Evolutionary conservation across 2,888 invertebrate genomes (phyloP), one percentile per base, ranked within the genome.

Genomic region (Omphaloscelis lunosa): DNA sequence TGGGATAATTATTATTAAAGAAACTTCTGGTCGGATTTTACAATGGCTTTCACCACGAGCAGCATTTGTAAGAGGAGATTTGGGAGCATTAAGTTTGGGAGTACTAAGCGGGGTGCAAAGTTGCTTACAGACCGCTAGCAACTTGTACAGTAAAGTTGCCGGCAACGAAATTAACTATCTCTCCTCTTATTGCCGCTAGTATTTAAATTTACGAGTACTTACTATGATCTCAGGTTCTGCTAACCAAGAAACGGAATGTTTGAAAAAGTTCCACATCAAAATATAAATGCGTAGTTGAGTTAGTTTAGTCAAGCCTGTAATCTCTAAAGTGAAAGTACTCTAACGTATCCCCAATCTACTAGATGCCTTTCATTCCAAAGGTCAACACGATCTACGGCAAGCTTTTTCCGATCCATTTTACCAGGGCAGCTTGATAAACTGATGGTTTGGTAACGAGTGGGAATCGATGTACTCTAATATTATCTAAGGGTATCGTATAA

Each of bases 391-490:
- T 56, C 39, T 7, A 72, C 20, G 23, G 15, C 11, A 62, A 29
- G 41, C 34, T 15, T 51, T 81, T 63, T 39, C 61, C 53, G 39
- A 72, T 61, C 17, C 41, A 53, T 80, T 80, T 77, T 45, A 70
- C 56, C 29, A 61, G 9, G 29, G 61, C n/a, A 58, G 39, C 76
- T 72, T 23, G 39, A 68, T 62, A 68, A 73, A 80, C 34, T 66
- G 65, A 61, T 71, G 61, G 45, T 69, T 80, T 23, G 39, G 73
- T 84, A 63, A 65, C 72, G 56, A 85, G 59, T 63, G 48, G 34
- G 41, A 75, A 85, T 68, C 34, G 67, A 82, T 85, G 53, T 66
- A 82, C 77, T 76, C 41, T 72, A 80, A 86, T 80, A 76, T 77
- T 62, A 87, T 83, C 72, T 70, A 39, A 59, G 66, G 56, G 68